phyloP scores from a whole-genome alignment of 37 sponge, comb jelly and placozoan genomes.

The Eunapius fragilis region DNA sequence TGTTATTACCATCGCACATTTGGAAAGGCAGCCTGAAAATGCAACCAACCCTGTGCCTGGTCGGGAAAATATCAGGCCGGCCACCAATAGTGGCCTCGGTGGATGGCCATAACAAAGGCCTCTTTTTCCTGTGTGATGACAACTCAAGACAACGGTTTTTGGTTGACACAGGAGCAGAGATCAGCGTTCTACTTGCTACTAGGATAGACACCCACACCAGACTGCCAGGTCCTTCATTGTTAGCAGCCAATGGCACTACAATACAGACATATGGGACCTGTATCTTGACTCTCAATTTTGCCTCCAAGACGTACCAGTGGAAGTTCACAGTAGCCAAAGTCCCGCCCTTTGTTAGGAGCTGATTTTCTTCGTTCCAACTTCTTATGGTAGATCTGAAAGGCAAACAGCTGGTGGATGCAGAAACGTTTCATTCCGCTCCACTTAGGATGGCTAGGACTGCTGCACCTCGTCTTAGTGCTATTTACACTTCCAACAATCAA shows the following conservation, averaged over 20 bases:
- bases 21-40: conserved; percentile 14
- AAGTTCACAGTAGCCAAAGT: conserved; percentile 12
- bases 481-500: conserved; percentile 12
- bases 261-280: conserved; percentile 23
- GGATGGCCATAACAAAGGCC: background rate
- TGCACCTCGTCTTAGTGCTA: conserved; percentile 24
- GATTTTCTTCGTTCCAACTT: conserved; percentile 38
- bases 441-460: too few relatives aligned
- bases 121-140: conserved; percentile 1
- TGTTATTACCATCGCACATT: conserved; percentile 31
- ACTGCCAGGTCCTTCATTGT: conserved; percentile 5
- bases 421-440: too few relatives aligned
- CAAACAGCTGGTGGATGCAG: too few relatives aligned
- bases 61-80: conserved; percentile 24
- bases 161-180: too few relatives aligned
- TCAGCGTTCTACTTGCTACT: too few relatives aligned
- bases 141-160: conserved; percentile 20
- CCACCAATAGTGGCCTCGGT: background rate
- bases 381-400: conserved; percentile 32
- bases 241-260: conserved; percentile 22
- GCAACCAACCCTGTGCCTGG: conserved; percentile 15
- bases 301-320: conserved; percentile 8
- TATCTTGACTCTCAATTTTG: conserved; percentile 11
- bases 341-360: conserved; percentile 37
- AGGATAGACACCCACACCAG: conserved; percentile 10